Evolutionary conservation across 1,140 invertebrate species (phyloP).

Genomic region (Eulimnadia texana): DNA sequence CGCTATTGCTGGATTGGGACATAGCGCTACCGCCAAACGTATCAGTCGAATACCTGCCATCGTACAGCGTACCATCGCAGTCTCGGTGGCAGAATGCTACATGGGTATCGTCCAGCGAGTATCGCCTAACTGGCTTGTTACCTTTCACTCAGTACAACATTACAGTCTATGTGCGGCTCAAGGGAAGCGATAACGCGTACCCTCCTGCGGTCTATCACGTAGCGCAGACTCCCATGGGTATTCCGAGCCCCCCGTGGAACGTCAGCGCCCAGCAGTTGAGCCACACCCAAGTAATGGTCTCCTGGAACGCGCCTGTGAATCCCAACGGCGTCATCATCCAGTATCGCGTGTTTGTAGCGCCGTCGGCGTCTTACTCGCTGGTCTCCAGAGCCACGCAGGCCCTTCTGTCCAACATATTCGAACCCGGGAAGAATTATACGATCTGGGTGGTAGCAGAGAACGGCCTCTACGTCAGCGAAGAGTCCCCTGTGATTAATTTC

Average conservation of each 20-base stretch:
- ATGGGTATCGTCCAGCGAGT: constrained; percentile 38
- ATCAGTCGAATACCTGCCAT: constrained; percentile 44
- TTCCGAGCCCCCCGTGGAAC: constrained; percentile 46
- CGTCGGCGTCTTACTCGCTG: constrained; percentile 34
- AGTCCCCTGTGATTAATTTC: constrained; percentile 34
- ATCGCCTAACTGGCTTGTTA: constrained; percentile 44
- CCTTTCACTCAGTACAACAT: constrained; percentile 60
- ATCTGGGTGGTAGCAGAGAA: constrained; percentile 61
- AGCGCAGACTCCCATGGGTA: constrained; percentile 45
- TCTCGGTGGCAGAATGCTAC: constrained; percentile 19
- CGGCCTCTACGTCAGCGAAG: constrained; percentile 36
- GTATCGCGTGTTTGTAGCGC: constrained; percentile 46
- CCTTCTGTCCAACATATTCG: constrained; percentile 39
- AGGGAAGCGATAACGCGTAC: constrained; percentile 27
- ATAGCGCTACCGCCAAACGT: constrained; percentile 27
- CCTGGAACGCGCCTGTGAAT: constrained; percentile 46
- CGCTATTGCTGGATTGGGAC: constrained; percentile 41
- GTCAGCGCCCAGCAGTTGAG: constrained; percentile 45
- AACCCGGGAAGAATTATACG: constrained; percentile 44
- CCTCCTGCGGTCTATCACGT: constrained; percentile 43
- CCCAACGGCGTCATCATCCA: constrained; percentile 44
- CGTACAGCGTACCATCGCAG: constrained; percentile 30
- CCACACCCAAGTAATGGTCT: constrained; percentile 43
- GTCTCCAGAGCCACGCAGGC: constrained; percentile 25
- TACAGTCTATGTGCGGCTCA: constrained; percentile 51